Evolutionary conservation across 1,140 invertebrate species (phyloP).

Genomic region (Heliconius himera): DNA sequence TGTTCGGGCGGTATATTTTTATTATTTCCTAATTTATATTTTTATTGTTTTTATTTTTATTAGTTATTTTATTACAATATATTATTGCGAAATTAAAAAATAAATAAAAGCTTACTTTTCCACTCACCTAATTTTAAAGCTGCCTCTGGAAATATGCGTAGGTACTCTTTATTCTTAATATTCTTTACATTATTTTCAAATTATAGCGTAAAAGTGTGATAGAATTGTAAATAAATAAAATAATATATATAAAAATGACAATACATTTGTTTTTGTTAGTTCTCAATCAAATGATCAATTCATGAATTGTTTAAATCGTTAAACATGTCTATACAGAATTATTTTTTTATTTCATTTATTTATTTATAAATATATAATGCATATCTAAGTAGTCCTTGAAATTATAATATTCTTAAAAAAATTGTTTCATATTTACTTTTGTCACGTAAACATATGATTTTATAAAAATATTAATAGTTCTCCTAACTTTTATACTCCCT

Average conservation of each 20-base stretch:
- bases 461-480: no score
- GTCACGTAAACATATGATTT: no score
- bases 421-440: no score
- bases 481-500: no score
- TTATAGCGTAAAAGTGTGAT: not conserved
- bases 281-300: not conserved
- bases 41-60: not conserved
- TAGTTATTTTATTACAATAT: not conserved
- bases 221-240: not conserved
- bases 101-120: not conserved
- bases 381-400: no score
- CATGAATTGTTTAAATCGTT: no score
- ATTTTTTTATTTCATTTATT: no score
- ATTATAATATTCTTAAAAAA: no score
- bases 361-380: no score
- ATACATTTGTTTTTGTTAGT: no score
- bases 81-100: not conserved
- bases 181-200: not conserved
- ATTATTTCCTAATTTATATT: not conserved
- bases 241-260: not conserved
- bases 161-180: not conserved
- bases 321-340: no score
- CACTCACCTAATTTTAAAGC: not conserved
- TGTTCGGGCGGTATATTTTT: not conserved
- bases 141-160: not conserved